Conservation (phyloP, 2,888 invertebrate species). For the Proisotoma minuta region DNA sequence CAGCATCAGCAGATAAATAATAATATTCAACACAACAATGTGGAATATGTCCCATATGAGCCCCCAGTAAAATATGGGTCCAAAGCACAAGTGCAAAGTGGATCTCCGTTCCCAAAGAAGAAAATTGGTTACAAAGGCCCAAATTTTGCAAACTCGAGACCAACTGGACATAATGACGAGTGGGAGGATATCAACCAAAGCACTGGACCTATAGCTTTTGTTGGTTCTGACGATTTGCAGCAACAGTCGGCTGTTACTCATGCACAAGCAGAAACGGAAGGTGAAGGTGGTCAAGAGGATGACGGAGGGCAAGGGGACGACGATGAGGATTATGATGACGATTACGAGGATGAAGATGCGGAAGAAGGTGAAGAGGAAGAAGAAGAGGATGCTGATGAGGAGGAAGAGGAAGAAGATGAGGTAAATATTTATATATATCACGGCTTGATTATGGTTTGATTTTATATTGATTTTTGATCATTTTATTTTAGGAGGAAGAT, state of each 20-base stretch:
- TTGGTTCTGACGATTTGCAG: neutral
- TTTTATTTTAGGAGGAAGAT: constrained; percentile 10
- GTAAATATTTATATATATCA: constrained; percentile 6
- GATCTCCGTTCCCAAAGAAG: constrained; percentile 3
- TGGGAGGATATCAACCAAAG: constrained; percentile 10
- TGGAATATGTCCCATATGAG: constrained; percentile 13
- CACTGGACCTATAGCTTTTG: neutral
- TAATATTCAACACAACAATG: neutral
- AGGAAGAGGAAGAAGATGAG: constrained; percentile 22
- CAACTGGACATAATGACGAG: constrained; percentile 7
- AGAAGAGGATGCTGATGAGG: constrained; percentile 17
- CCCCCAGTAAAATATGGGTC: constrained; percentile 8
- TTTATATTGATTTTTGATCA: no score
- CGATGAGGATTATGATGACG: constrained; percentile 15
- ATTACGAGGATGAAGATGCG: constrained; percentile 10
- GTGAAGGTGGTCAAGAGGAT: neutral
- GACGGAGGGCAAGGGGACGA: constrained; percentile 11
- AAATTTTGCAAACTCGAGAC: neutral
- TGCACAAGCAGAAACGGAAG: neutral
- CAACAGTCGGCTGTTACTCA: neutral
- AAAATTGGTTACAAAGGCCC: constrained; percentile 1
- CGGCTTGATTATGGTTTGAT: no score
- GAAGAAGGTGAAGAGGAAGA: constrained; percentile 13
- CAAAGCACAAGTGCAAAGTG: neutral
- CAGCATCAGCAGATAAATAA: neutral